A percentile compares a stretch with the other conserved stretches of the same genome.
These are phyloP conservation scores for Craniophora ligustri DNA, from an alignment of 2,888 invertebrate genomes.

Conservation along the genomic window DNA sequence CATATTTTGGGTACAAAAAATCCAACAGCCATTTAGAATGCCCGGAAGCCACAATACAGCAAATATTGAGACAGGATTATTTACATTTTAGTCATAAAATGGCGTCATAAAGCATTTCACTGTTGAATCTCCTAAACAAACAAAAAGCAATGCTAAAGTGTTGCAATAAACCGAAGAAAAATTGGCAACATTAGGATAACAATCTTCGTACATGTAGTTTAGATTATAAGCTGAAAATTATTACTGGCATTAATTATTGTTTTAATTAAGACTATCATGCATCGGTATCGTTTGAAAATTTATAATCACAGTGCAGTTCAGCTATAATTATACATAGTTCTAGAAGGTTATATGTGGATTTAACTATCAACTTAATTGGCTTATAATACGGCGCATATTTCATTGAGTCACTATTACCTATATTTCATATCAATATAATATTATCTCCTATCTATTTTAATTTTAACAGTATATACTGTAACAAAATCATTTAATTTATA, in stretches of 20 bases:
- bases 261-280: not conserved
- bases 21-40: not conserved
- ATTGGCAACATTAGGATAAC: not conserved
- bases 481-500: too few species aligned
- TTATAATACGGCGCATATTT: not conserved
- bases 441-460: too few species aligned
- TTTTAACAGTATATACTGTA: too few species aligned
- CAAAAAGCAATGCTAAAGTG: not conserved
- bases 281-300: not conserved
- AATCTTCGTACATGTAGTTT: not conserved
- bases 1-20: too few species aligned
- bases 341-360: not conserved
- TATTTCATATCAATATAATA: too few species aligned
- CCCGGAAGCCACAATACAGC: not conserved
- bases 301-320: too few species aligned
- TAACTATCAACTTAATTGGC: not conserved
- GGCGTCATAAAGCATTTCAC: not conserved
- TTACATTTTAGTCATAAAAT: not conserved
- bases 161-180: not conserved
- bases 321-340: too few species aligned
- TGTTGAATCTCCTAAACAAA: not conserved
- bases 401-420: not conserved
- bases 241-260: not conserved
- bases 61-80: not conserved
- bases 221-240: not conserved